Percentiles rank a stretch among this genome's conserved stretches.
phyloP scores from a whole-genome alignment of 1,140 invertebrate genomes.

The Drosophila kikkawai region DNA sequence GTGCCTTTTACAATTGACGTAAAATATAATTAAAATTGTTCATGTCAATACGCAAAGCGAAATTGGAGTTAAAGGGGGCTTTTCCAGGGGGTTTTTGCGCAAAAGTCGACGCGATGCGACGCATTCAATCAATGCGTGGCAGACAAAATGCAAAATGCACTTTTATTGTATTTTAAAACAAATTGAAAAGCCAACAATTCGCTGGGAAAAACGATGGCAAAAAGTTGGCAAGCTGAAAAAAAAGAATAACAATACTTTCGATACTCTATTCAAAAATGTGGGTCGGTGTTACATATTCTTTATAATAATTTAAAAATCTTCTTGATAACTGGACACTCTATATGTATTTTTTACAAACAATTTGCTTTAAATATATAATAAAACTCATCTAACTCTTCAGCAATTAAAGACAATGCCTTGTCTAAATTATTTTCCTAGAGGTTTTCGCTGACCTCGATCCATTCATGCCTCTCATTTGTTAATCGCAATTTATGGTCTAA shows the following conservation, averaged over 20 bases:
- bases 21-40: conserved; percentile 82
- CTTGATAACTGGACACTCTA: too few relatives aligned
- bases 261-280: conserved; percentile 28
- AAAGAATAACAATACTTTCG: conserved; percentile 6
- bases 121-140: conserved; percentile 79
- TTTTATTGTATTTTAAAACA: conserved; percentile 83
- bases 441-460: conserved; percentile 30
- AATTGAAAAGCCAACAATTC: conserved; percentile 74
- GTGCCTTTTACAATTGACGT: conserved; percentile 77
- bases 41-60: conserved; percentile 63
- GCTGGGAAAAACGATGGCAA: conserved; percentile 35
- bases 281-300: not conserved
- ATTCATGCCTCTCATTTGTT: conserved; percentile 5
- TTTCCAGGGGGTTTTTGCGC: conserved; percentile 4
- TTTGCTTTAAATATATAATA: not conserved
- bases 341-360: not conserved
- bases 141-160: conserved; percentile 78
- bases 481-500: conserved; percentile 37
- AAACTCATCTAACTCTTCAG: not conserved
- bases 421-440: not conserved
- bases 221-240: conserved; percentile 19
- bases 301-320: not conserved
- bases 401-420: not conserved
- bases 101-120: conserved; percentile 47
- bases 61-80: conserved; percentile 13